A percentile compares a stretch with the other conserved stretches of the same genome.
phyloP scores from a whole-genome alignment of 2,797 vertebrate species.

The Anolis apletophallus region DNA sequence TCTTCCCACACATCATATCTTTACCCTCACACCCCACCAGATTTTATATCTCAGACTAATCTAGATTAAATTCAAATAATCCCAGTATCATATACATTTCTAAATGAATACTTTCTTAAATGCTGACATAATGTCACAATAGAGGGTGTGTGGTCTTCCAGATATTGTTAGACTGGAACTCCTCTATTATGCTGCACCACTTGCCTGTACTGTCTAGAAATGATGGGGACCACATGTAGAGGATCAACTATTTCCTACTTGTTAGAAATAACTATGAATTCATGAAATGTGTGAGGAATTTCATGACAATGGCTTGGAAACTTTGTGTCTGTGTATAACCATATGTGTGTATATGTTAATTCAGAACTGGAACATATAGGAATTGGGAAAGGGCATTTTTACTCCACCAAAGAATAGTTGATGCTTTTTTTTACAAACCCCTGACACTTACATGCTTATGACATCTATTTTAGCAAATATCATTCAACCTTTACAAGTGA shows the following conservation, averaged over 20 bases:
- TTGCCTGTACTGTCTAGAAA: background rate
- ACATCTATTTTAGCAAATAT: background rate
- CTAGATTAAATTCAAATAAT: background rate
- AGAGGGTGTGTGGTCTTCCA: background rate
- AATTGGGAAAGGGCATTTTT: background rate
- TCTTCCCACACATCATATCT: background rate
- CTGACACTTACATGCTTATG: background rate
- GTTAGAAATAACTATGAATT: background rate
- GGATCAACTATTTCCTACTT: background rate
- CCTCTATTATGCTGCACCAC: background rate
- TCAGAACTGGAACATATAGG: background rate
- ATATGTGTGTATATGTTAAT: no score
- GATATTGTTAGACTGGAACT: background rate
- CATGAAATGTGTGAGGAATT: background rate
- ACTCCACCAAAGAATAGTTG: slow-evolving; percentile 2
- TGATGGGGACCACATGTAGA: background rate
- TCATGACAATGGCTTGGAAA: background rate
- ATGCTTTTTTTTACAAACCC: background rate
- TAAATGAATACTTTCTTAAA: background rate
- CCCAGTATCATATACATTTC: background rate
- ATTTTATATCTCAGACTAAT: background rate
- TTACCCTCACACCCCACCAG: background rate
- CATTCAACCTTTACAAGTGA: background rate
- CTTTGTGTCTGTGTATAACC: no score
- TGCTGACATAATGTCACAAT: background rate